These are phyloP conservation scores for Leontopithecus rosalia DNA, from an alignment of 2,797 vertebrate species.

Conservation along the genomic window DNA sequence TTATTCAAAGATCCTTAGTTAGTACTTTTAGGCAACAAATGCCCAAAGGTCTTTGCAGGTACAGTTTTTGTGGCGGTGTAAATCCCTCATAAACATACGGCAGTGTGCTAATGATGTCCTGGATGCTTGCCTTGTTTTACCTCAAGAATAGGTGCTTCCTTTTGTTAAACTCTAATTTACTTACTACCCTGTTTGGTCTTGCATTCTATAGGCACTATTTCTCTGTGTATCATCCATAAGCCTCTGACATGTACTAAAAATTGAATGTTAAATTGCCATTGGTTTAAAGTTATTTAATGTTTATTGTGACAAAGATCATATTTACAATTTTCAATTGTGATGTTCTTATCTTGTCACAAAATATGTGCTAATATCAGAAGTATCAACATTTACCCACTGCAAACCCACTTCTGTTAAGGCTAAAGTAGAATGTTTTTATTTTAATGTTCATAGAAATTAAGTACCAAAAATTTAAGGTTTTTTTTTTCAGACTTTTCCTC, in stretches of 20 bases:
- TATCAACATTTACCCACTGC: not conserved
- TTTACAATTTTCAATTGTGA: not conserved
- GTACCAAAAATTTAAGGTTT: not conserved
- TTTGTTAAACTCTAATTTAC: not conserved
- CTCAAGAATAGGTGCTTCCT: not conserved
- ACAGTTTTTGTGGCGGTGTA: not conserved
- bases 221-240: not conserved
- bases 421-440: not conserved
- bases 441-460: not conserved
- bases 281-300: not conserved
- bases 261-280: not conserved
- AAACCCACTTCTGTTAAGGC: not conserved
- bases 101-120: not conserved
- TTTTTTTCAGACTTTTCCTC: not conserved
- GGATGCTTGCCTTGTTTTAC: not conserved
- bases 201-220: not conserved
- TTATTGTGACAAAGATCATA: not conserved
- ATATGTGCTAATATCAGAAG: not conserved
- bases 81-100: not conserved
- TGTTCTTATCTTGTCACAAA: not conserved
- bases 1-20: not conserved
- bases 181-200: not conserved
- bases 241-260: not conserved
- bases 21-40: not conserved
- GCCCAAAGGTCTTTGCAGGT: not conserved